These are phyloP conservation scores for Loripinus fragilis DNA, from an alignment of 2,888 invertebrate species.

Conservation along the genomic window DNA sequence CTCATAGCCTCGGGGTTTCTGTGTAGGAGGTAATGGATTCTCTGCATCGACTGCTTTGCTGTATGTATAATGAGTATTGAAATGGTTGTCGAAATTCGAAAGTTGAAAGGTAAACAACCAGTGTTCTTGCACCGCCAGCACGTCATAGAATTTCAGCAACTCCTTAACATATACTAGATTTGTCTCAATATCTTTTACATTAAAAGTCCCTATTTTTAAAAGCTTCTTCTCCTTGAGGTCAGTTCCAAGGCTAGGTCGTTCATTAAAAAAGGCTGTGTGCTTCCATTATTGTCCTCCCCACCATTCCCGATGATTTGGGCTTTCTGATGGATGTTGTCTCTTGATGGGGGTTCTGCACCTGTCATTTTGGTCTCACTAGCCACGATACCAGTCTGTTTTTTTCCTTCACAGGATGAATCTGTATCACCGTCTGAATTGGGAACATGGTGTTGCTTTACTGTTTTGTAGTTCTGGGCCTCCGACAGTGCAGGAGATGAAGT, in stretches of 20 bases:
- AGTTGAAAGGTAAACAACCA: background rate
- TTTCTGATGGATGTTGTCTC: no score
- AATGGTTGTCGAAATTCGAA: background rate
- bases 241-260: slow-evolving; percentile 5
- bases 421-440: no score
- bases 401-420: no score
- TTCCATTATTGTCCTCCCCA: no score
- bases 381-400: no score
- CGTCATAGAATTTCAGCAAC: background rate
- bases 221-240: background rate
- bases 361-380: no score
- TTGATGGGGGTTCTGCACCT: no score
- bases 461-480: no score
- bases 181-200: slow-evolving; percentile 2
- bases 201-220: background rate
- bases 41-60: background rate
- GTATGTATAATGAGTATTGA: background rate
- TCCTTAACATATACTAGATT: background rate
- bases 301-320: no score
- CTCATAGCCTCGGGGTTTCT: background rate
- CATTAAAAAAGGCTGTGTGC: no score
- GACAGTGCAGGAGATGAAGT: no score
- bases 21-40: background rate
- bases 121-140: slow-evolving; percentile 5
- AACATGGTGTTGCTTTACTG: no score